These are phyloP conservation scores for Drosophila putrida DNA, from an alignment of 2,888 invertebrate species.

Conservation along the genomic window DNA sequence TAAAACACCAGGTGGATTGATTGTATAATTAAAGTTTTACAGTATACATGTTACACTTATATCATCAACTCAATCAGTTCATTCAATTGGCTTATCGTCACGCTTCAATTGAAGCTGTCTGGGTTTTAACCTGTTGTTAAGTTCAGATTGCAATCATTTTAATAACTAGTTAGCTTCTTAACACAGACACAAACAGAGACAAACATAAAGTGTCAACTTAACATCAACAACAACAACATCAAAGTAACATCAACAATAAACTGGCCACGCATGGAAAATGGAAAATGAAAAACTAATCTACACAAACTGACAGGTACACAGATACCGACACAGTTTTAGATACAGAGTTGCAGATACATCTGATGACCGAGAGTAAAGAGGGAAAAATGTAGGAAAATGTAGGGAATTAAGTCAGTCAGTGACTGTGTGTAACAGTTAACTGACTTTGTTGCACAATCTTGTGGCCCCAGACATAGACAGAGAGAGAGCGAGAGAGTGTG, in stretches of 20 bases:
- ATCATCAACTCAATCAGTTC: slow-evolving; percentile 29
- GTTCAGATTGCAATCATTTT: slow-evolving; percentile 41
- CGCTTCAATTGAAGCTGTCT: slow-evolving; percentile 37
- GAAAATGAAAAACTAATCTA: slow-evolving; percentile 53
- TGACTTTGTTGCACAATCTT: slow-evolving; percentile 78
- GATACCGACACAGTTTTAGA: slow-evolving; percentile 15
- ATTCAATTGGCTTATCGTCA: slow-evolving; percentile 49
- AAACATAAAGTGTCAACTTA: slow-evolving; percentile 28
- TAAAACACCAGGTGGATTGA: slow-evolving; percentile 5
- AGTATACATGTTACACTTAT: slow-evolving; percentile 7
- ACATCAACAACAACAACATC: slow-evolving; percentile 37
- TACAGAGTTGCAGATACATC: slow-evolving; percentile 15
- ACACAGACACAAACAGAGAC: slow-evolving; percentile 11
- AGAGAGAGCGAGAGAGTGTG: slow-evolving; percentile 23
- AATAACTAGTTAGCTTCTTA: slow-evolving; percentile 19
- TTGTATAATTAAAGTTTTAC: slow-evolving; percentile 3
- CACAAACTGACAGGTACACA: slow-evolving; percentile 18
- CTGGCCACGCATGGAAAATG: slow-evolving; percentile 31
- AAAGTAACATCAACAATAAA: slow-evolving; percentile 29
- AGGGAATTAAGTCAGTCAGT: slow-evolving; percentile 79
- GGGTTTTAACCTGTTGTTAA: slow-evolving; percentile 20
- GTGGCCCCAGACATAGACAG: slow-evolving; percentile 11
- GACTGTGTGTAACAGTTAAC: slow-evolving; percentile 78
- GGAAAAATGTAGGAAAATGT: slow-evolving; percentile 60
- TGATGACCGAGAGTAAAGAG: neutral